Base-by-base conservation (phyloP, 2,113 vertebrate genomes). In the Manacus vitellinus region DNA sequence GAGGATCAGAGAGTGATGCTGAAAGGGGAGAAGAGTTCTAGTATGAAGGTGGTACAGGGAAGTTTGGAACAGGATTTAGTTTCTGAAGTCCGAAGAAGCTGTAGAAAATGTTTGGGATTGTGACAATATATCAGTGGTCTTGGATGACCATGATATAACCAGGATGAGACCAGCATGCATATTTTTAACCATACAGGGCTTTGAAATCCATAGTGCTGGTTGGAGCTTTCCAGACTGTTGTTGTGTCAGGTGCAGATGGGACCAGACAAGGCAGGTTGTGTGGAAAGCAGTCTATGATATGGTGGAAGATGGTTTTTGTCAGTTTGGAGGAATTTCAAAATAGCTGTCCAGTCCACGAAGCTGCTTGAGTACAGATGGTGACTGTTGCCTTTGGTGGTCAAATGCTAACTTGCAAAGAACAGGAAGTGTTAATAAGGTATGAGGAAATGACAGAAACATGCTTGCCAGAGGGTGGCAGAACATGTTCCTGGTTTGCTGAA, bases 221-320 rank as follows among this genome's bases (percentile, higher is more conserved):
- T 94, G 94, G 96, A 97, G 94, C 92, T 97, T 79, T 96, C 92
- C 96, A 96, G 97, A 96, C 98, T 98, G 98, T 97, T 99, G 98
- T 98, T 96, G 96, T 96, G 98, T 98, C 99, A 98, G 98, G 98
- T 99, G 98, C 97, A 96, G 96, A 95, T 91, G 92, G 77, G 91
- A 70, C 82, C 82, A 51, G 86, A 68, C 71, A 39, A 4, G 33
- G 93, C 95, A 96, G 94, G 97, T 97, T 97, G 90, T 71, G 17
- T 90, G 97, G 92, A 97, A 98, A 95, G 94, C 97, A 97, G 97
- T 97, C 97, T 98, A 55, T 97, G 97, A 98, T 74, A 94, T 86
- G 94, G 6, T 37, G 31, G 77, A 96, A 90, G 92, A 94, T 94
- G 95, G 95, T 67, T 92, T 89, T 89, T 93, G 82, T 89, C 86